phyloP scores from a whole-genome alignment of 2,888 invertebrate genomes.

The Standfussiana lucernea region DNA sequence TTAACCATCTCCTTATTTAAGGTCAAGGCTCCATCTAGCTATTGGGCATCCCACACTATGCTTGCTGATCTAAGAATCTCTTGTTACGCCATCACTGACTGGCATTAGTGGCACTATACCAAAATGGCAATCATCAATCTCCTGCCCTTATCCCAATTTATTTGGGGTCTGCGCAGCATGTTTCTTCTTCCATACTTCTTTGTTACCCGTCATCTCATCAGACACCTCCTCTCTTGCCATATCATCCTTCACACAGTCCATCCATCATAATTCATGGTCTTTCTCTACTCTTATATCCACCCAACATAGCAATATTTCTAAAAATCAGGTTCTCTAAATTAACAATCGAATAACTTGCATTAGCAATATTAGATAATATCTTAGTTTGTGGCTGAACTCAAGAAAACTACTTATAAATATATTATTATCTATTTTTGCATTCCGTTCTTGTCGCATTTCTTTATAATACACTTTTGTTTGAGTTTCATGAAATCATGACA shows the following conservation, averaged over 20 bases:
- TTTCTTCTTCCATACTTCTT: no score
- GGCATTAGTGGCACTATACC: not conserved
- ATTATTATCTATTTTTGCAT: not conserved
- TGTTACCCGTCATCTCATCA: no score
- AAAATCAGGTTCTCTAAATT: not conserved
- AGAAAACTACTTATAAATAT: constrained; percentile 4
- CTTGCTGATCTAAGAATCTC: not conserved
- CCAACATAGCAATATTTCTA: not conserved
- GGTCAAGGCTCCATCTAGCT: not conserved
- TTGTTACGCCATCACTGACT: not conserved
- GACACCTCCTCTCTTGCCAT: no score
- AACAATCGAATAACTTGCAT: constrained; percentile 9
- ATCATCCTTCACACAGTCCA: no score
- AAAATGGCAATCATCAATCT: not conserved
- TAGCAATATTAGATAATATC: constrained; percentile 22
- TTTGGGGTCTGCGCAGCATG: no score
- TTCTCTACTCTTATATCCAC: no score
- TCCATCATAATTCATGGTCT: no score
- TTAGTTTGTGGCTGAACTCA: constrained; percentile 19
- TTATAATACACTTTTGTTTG: constrained; percentile 31
- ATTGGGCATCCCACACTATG: not conserved
- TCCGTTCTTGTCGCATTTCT: constrained; percentile 26
- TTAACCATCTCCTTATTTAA: no score
- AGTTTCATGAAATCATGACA: constrained; percentile 17
- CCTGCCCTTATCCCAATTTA: no score